Base-by-base conservation (phyloP, 2,113 vertebrate species). In the Clarias magur region DNA sequence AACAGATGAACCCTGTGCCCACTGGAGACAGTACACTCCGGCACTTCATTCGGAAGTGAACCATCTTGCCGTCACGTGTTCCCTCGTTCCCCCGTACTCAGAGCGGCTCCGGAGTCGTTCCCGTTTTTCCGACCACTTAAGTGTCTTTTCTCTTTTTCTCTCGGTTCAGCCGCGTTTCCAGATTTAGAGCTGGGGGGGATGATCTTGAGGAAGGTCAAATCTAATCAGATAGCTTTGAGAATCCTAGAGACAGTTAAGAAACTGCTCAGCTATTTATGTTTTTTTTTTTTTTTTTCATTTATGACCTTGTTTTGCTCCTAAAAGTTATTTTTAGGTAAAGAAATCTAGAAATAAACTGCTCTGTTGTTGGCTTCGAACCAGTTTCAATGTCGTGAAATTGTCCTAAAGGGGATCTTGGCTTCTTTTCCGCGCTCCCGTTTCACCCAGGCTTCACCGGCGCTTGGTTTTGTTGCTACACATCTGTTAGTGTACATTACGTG, bases 1-100 rank as follows among this genome's bases (percentile, higher is more conserved):
- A 93, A 92, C 80, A 89, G 89, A 89, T 92, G 88, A 91, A 91
- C 87, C 91, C 85, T 82, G 83, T 73, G 65, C 34, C 9, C 27
- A 84, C 81, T 82, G 19, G 72, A 84, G 86, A 82, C 87, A 83
- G 85, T 83, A 63, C 63, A n/a, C 86, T 87, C 65, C 90, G 87
- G 87, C 85, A 87, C 84, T 85, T 92, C 67, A 60, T 85, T 42
- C 59, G 17, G 76, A 70, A 88, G 67, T 70, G 59, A 76, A 13
- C 82, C 88, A 63, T 89, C 85, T 80, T 54, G 25, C 42, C 7
- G 60, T 30, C 72, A 62, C 79, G 67, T 13, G 48, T 48, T 48
- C 48, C 48, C 48, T 5, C 48, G 48, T 30, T 54, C 19, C 25
- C 42, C 68, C 11, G n/a, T 34, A 30, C 56, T 84, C 27, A 83